Base-by-base conservation (phyloP, 2,888 invertebrate species). In the Hylaea fasciaria region DNA sequence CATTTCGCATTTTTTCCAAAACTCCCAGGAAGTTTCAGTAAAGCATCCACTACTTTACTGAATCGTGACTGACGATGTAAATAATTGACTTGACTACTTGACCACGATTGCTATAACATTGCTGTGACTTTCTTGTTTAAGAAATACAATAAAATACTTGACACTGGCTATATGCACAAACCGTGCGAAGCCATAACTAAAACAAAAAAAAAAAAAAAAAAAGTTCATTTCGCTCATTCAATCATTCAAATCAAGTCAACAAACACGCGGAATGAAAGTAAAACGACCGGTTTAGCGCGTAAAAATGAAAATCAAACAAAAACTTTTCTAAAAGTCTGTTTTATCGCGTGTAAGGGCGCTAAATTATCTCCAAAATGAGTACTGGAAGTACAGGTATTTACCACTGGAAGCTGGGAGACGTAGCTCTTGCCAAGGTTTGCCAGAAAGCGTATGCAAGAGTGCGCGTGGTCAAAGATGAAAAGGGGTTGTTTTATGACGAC, bases 401-500 rank as follows among this genome's bases (percentile, higher is more conserved):
- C 60, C 81, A 87, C 58, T 92, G 91, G 91, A 90, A 86, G 67
- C 71, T 91, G 11, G 91, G 91, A 10, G 91, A 92, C 52, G 71
- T 89, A 40, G 89, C 91, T 10, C 77, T 86, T 4, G 91, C 91
- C 17, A 82, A 83, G 73, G 70, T 91, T 52, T 80, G 85, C 57
- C 86, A 85, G 72, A 87, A 87, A 80, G 79, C 87, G 55, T 91
- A 88, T 54, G 82, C 88, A 0, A 89, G 86, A 73, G 90, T 91
- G 9, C 81, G 81, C 77, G 85, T 92, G 47, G 80, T 89, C 12
- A 91, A 90, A 76, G 78, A 91, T 66, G 85, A 86, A 65, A 78
- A 88, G 39, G 91, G 91, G 59, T 68, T 89, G 62, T 91, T 92
- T 80, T 83, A 82, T 62, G 91, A 87, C 40, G 76, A 88, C 35